Percentiles rank a stretch among this genome's conserved stretches.
Evolutionary conservation across 2,888 invertebrate species (phyloP).

Genomic region (Cheilosia soror): DNA sequence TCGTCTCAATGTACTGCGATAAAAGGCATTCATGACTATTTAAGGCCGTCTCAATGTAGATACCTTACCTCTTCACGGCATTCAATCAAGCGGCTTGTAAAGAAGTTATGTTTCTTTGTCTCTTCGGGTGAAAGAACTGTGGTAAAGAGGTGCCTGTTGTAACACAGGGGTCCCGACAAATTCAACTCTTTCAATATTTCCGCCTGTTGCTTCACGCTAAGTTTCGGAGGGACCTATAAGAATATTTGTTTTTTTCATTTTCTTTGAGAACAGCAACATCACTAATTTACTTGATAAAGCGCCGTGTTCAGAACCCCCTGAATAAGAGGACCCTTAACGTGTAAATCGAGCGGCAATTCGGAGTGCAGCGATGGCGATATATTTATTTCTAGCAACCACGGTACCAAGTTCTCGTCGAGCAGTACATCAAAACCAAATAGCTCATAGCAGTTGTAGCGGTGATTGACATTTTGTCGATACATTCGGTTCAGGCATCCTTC

Average conservation of each 20-base stretch:
- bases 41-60: too few species aligned
- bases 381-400: slow-evolving; percentile 98
- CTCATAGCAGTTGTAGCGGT: slow-evolving; percentile 95
- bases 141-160: slow-evolving; percentile 89
- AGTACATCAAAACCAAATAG: slow-evolving; percentile 98
- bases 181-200: slow-evolving; percentile 80
- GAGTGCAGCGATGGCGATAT: slow-evolving; percentile 96
- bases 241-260: background rate
- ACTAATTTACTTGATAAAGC: slow-evolving; percentile 90
- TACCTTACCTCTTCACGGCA: slow-evolving; percentile 80
- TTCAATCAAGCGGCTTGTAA: slow-evolving; percentile 81
- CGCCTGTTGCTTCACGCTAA: slow-evolving; percentile 81
- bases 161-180: slow-evolving; percentile 86
- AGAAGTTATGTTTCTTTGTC: slow-evolving; percentile 85
- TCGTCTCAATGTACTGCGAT: slow-evolving; percentile 88
- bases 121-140: slow-evolving; percentile 89
- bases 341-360: slow-evolving; percentile 93
- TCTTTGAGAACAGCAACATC: background rate
- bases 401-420: slow-evolving; percentile 94
- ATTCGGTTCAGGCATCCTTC: slow-evolving; percentile 91
- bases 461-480: slow-evolving; percentile 89
- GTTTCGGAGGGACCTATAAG: slow-evolving; percentile 82
- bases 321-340: slow-evolving; percentile 97
- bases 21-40: background rate
- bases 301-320: slow-evolving; percentile 95